phyloP scores from a whole-genome alignment of 2,113 vertebrate species.

The Sarotherodon lohbergeri region DNA sequence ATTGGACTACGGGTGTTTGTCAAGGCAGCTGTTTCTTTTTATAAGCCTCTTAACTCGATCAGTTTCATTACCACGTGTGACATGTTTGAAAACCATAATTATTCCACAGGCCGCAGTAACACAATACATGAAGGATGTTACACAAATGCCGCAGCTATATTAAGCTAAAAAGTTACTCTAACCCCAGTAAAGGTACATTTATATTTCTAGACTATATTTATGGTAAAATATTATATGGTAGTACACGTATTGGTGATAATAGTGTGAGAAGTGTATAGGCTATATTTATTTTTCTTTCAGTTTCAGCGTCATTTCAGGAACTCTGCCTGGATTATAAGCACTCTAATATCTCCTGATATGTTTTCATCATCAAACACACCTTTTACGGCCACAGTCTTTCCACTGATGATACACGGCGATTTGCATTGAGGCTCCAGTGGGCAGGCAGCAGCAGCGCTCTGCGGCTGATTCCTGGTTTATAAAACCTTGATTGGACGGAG shows the following conservation, averaged over 20 bases:
- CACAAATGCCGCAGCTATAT: neutral
- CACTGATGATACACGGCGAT: neutral
- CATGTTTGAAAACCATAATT: neutral
- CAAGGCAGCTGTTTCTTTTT: slow-evolving; percentile 3
- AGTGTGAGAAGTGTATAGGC: neutral
- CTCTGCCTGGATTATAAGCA: neutral
- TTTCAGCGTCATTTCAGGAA: neutral
- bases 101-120: neutral
- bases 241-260: neutral
- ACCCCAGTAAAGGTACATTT: neutral
- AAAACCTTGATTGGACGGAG: slow-evolving; percentile 60
- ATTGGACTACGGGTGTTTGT: neutral
- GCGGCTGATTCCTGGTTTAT: slow-evolving; percentile 20
- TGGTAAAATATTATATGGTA: neutral
- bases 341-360: neutral
- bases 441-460: slow-evolving; percentile 24
- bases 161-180: neutral
- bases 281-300: neutral
- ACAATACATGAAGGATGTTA: neutral
- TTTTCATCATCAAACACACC: neutral
- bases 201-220: neutral
- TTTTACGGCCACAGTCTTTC: neutral
- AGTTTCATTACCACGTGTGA: neutral
- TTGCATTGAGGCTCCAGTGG: neutral
- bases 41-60: neutral